phyloP scores from a whole-genome alignment of 2,113 vertebrate species.

The Phaethon lepturus region DNA sequence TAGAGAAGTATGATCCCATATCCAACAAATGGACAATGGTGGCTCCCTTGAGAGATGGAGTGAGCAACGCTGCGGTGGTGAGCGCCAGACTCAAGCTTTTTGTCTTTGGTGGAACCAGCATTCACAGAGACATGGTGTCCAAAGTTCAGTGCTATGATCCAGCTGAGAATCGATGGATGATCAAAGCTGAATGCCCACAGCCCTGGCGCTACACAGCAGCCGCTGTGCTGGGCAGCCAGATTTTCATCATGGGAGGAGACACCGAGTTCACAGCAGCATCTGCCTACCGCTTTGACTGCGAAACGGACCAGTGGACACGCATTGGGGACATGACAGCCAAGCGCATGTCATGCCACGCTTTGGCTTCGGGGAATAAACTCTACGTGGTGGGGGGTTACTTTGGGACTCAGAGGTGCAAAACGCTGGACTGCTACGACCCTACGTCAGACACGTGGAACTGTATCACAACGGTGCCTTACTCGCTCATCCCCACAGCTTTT shows the following conservation, averaged over 20 bases:
- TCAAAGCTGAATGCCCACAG: conserved; percentile 91
- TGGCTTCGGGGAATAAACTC: conserved; percentile 94
- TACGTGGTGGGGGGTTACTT: conserved; percentile 97
- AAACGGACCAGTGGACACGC: conserved; percentile 90
- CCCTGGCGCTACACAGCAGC: conserved; percentile 94
- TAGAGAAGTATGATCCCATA: conserved; percentile 88
- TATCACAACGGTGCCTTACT: conserved; percentile 95
- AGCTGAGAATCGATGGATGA: conserved; percentile 86
- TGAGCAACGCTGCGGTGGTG: conserved; percentile 94
- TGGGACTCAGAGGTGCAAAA: conserved; percentile 94
- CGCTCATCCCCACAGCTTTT: conserved; percentile 93
- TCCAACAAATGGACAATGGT: conserved; percentile 94
- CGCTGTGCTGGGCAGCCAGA: conserved; percentile 92
- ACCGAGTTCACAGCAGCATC: conserved; percentile 93
- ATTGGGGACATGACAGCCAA: conserved; percentile 97
- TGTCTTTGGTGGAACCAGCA: conserved; percentile 91
- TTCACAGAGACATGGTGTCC: conserved; percentile 91
- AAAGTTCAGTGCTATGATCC: conserved; percentile 95
- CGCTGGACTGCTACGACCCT: conserved; percentile 94
- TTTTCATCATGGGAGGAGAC: conserved; percentile 97
- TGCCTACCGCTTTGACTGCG: conserved; percentile 93
- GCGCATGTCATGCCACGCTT: conserved; percentile 93
- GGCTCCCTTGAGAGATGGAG: conserved; percentile 89
- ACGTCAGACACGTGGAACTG: conserved; percentile 91
- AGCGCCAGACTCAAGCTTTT: conserved; percentile 93